Conservation (phyloP, 2,113 vertebrate genomes). For the Felis catus region DNA sequence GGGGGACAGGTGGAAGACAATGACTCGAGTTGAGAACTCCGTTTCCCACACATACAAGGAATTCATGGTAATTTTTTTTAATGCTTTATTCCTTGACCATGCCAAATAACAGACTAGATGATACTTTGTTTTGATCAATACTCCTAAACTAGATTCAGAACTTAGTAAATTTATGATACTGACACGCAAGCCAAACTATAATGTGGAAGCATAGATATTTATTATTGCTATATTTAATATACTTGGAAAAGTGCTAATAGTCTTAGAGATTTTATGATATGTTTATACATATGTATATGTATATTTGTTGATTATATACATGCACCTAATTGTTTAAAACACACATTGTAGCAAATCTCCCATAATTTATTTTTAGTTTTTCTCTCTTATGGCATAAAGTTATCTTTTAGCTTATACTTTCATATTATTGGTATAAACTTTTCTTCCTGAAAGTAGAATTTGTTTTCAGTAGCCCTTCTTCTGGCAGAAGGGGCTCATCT, state of each 20-base stretch:
- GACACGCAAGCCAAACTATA: background rate
- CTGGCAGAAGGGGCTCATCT: background rate
- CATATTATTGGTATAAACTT: background rate
- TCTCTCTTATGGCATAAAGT: background rate
- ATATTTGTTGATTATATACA: no score
- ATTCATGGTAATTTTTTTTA: background rate
- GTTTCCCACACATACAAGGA: background rate
- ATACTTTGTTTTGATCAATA: background rate
- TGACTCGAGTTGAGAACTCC: background rate
- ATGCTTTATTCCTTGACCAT: background rate
- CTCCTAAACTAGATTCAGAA: background rate
- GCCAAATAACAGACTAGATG: background rate
- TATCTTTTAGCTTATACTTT: background rate
- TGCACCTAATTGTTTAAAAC: no score
- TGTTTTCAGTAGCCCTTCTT: background rate
- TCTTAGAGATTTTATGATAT: constrained; percentile 7
- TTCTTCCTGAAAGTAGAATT: background rate
- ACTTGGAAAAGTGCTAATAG: background rate
- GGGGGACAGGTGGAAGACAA: background rate
- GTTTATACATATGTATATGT: background rate
- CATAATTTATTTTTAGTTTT: background rate
- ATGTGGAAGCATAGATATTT: background rate
- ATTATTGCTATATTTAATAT: background rate
- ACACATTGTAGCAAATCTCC: background rate
- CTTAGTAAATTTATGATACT: background rate